Base-by-base conservation (phyloP, 2,888 invertebrate species). In the Orchesella flavescens region DNA sequence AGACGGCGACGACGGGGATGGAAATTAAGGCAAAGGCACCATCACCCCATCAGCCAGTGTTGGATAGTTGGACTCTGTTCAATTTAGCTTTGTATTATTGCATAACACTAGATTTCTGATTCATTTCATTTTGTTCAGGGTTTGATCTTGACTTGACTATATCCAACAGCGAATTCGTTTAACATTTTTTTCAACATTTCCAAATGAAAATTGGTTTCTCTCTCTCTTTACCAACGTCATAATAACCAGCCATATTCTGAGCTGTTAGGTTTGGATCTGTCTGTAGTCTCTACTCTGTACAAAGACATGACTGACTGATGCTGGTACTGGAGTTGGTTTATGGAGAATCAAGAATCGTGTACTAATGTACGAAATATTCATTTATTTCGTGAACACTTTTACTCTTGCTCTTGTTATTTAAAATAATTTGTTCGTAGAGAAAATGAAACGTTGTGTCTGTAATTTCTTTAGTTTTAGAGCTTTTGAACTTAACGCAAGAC, bases 111-210 rank as follows among this genome's bases (percentile, higher is more conserved):
- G 21, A 49, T 49, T 73, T 80, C 66, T 76, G 72, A 79, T 76
- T 75, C 79, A 75, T 72, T 83, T 83, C 73, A 55, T 77, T 80
- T 75, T 71, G 44, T 75, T 34, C 7, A 75, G 44, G 78, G 66
- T 84, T 83, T 74, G 55, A 23, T 74, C 55, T 44, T 61, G n/a
- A n/a, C 44, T 53, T n/a, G n/a, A n/a, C n/a, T n/a, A n/a, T n/a
- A 72, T 71, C 72, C 73, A 55, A 68, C 59, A 59, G 68, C 23
- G 68, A 59, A 68, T 68, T 69, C 59, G 59, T 76, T 76, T 63
- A 24, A 49, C 1, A 7, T 55, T 53, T 55, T 68, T 21, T 49
- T 49, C 19, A 9, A 23, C 49, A 21, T 49, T 63, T 76, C 57
- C 71, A 53, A 63, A 71, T 61, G 71, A 71, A 78, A 63, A 71